A percentile compares a stretch with the other conserved stretches of the same genome.
phyloP scores from a whole-genome alignment of 2,797 vertebrate species.

The Pangasius krempfi region DNA sequence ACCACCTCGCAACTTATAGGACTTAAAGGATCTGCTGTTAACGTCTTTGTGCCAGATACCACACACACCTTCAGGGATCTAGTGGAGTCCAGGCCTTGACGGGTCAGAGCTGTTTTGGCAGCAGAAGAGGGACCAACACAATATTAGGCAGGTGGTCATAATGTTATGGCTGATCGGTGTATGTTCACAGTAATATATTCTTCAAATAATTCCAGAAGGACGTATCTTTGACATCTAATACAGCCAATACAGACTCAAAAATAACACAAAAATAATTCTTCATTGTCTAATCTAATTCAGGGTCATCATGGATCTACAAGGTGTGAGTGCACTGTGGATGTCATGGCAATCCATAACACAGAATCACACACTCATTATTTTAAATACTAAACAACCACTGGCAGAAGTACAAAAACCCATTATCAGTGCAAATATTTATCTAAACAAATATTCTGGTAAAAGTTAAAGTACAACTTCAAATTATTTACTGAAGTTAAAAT shows the following conservation, averaged over 20 bases:
- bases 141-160: no score
- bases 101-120: no score
- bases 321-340: not conserved
- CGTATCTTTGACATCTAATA: not conserved
- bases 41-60: no score
- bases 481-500: not conserved
- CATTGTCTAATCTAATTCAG: not conserved
- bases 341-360: not conserved
- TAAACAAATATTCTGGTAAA: not conserved
- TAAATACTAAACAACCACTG: not conserved
- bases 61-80: no score
- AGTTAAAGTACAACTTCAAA: not conserved
- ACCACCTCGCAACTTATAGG: no score
- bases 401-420: no score
- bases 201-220: constrained; percentile 2
- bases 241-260: not conserved
- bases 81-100: no score
- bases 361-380: not conserved
- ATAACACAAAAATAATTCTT: not conserved
- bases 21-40: no score
- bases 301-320: not conserved
- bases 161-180: no score
- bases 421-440: not conserved
- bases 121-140: no score
- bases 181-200: not conserved